phyloP scores from a whole-genome alignment of 2,888 invertebrate species.

The Drosophila rubida region DNA sequence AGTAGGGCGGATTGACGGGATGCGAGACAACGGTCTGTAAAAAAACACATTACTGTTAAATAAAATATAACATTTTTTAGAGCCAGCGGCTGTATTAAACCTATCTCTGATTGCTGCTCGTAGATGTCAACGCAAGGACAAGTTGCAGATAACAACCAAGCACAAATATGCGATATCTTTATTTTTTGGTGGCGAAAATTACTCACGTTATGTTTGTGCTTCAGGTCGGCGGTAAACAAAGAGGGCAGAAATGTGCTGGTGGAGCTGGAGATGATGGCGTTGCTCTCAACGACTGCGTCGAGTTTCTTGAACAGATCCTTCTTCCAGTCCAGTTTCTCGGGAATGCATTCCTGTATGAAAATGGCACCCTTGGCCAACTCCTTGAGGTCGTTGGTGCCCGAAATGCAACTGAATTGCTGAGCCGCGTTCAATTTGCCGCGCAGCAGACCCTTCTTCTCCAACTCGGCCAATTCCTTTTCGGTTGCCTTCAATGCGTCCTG shows the following conservation, averaged over 20 bases:
- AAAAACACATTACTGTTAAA: too few species aligned
- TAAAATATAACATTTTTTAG: too few species aligned
- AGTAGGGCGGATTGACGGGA: constrained; percentile 98
- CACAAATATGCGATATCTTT: not conserved
- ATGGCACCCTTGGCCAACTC: constrained; percentile 91
- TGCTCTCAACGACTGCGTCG: constrained; percentile 90
- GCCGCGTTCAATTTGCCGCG: constrained; percentile 90
- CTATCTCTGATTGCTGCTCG: not conserved
- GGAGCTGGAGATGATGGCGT: constrained; percentile 95
- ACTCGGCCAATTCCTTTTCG: constrained; percentile 88
- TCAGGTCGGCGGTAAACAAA: constrained; percentile 91
- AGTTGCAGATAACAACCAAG: not conserved
- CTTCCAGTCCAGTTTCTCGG: constrained; percentile 94
- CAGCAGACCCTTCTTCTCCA: constrained; percentile 90
- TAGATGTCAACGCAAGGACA: constrained; percentile 14
- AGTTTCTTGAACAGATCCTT: constrained; percentile 91
- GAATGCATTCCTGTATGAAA: constrained; percentile 97
- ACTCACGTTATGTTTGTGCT: constrained; percentile 88
- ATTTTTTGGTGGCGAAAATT: not conserved
- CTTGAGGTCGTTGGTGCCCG: constrained; percentile 89
- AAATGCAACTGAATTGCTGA: constrained; percentile 91
- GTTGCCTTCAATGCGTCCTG: constrained; percentile 91
- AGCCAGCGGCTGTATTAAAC: not conserved
- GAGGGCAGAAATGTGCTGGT: constrained; percentile 97
- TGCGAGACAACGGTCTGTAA: constrained; percentile 89